A percentile compares a stretch with the other conserved stretches of the same genome.
Evolutionary conservation across 2,888 invertebrate species (phyloP).

Genomic region (Cantharis rustica): DNA sequence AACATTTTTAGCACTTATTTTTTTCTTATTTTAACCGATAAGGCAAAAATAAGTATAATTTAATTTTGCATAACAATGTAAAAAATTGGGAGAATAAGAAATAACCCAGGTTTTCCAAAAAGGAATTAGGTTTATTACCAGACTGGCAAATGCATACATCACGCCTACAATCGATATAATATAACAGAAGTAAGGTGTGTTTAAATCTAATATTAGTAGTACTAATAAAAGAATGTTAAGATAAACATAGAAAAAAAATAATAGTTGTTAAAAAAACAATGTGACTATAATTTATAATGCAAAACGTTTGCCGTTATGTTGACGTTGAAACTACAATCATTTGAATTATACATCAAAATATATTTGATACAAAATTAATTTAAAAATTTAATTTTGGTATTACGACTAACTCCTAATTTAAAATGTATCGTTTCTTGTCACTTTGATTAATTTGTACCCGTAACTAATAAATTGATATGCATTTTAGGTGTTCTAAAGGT

Average conservation of each 20-base stretch:
- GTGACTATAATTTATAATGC: neutral
- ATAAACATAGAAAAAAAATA: neutral
- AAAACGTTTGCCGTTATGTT: neutral
- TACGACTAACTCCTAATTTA: neutral
- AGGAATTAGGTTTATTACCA: neutral
- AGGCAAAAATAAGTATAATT: neutral
- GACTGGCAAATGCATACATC: neutral
- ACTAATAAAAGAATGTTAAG: neutral
- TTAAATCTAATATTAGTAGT: neutral
- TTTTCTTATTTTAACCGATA: neutral
- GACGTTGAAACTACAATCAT: neutral
- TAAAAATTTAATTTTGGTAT: neutral
- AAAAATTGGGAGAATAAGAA: neutral
- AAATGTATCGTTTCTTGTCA: neutral
- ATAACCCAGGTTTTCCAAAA: neutral
- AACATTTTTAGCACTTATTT: neutral
- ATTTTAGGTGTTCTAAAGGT: neutral
- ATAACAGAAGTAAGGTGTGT: neutral
- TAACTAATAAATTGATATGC: neutral
- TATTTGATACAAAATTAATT: neutral
- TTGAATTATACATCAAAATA: neutral
- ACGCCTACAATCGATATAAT: neutral
- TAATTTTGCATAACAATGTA: neutral
- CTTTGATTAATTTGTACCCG: neutral
- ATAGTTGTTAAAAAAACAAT: neutral